Evolutionary conservation across 1,140 invertebrate species (phyloP).

Genomic region (Berghia stephanieae): DNA sequence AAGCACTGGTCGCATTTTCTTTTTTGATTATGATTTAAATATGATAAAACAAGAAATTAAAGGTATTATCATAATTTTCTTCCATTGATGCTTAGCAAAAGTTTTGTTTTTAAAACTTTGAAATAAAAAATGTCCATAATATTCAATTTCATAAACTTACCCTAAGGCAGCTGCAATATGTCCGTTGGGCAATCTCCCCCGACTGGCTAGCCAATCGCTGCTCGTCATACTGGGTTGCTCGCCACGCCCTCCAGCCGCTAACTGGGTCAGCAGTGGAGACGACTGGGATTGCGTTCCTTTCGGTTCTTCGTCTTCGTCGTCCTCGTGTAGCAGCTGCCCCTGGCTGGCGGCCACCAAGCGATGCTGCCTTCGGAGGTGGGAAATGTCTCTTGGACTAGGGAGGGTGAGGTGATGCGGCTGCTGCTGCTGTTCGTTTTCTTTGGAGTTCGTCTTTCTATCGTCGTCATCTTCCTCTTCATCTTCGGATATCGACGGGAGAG

Average conservation of each 20-base stretch:
- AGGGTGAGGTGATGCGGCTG: not conserved
- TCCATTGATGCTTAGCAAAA: not conserved
- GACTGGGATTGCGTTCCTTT: constrained; percentile 29
- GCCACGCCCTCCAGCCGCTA: constrained; percentile 11
- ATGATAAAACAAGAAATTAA: no score
- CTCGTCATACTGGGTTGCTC: constrained; percentile 14
- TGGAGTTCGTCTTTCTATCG: constrained; percentile 26
- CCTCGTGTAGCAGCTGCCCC: no score
- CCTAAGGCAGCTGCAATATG: constrained; percentile 29
- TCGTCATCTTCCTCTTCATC: constrained; percentile 51
- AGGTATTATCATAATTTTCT: not conserved
- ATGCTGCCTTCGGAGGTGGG: no score
- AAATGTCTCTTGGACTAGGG: not conserved
- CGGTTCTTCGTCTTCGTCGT: constrained; percentile 27
- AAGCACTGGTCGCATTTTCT: no score
- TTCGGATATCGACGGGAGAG: constrained; percentile 59
- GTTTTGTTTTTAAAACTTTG: not conserved
- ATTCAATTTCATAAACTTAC: constrained; percentile 16
- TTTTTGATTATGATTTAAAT: no score
- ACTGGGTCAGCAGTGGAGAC: constrained; percentile 34
- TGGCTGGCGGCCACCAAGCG: no score
- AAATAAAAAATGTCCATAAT: not conserved
- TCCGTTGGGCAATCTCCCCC: constrained; percentile 38
- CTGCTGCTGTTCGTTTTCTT: not conserved
- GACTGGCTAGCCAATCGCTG: constrained; percentile 21